Evolutionary conservation across 2,888 invertebrate species (phyloP), one percentile per base, ranked within the genome.

Genomic region (Apantesis nais): DNA sequence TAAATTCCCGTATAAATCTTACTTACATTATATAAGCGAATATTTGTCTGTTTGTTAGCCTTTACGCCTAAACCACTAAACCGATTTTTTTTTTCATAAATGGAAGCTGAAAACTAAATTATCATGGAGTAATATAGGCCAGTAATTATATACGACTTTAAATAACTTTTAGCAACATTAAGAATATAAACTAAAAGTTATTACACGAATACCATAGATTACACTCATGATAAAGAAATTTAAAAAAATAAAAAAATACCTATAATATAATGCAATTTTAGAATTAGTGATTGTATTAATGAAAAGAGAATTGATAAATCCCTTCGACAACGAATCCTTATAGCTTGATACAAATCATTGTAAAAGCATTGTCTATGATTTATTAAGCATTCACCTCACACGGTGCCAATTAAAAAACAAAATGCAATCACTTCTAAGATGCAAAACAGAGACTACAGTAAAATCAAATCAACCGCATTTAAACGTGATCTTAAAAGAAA

Each of bases 401-500:
- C 44, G 7, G 44, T 61, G 61, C 9, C 67, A 67, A 61, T 67
- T 41, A 66, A 73, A 71, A 76, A 66, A 76, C 58, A 76, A 76
- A 48, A 73, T 41, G 62, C 37, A 9, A 19, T 11, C n/a, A 22
- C 52, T 16, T 14, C 22, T 12, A 37, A 39, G 71, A 71, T 73
- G 61, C 71, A 69, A 79, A 64, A 68, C 48, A 79, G 71, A 60
- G 62, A 67, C 44, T 62, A 66, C 70, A 73, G 66, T 76, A 52
- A 73, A 76, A 79, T 73, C 39, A 79, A 74, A 77, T 79, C 64
- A 70, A 73, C 41, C 37, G 0, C 1, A 16, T 19, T 29, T 63
- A 71, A 58, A 65, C n/a, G 48, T 62, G 52, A 34, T 34, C 34
- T 37, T 63, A 48, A 69, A 44, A 12, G 0, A 25, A 65, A 72